Percentiles rank a stretch among this genome's conserved stretches.
These are phyloP conservation scores for Himalopsyche phryganea DNA, from an alignment of 1,140 invertebrate genomes.

Conservation along the genomic window DNA sequence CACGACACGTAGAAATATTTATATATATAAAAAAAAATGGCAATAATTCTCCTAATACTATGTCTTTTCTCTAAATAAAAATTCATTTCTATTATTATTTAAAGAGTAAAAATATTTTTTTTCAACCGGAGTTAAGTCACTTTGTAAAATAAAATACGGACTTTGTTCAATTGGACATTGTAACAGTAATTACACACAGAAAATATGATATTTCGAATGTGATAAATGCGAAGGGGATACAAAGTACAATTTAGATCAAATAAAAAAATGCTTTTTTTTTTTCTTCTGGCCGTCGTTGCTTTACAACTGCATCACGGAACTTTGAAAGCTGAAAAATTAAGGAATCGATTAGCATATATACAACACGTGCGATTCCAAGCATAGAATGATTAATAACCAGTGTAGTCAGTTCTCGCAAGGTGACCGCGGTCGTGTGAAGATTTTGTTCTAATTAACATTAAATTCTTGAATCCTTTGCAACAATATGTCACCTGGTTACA, in stretches of 20 bases:
- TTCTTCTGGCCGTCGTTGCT: conserved; percentile 1
- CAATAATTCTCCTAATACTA: too few relatives aligned
- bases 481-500: neutral
- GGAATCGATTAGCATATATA: neutral
- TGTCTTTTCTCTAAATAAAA: too few relatives aligned
- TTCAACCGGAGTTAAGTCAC: neutral
- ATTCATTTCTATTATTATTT: too few relatives aligned
- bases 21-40: too few relatives aligned
- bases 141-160: neutral
- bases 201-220: neutral
- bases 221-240: neutral
- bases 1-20: too few relatives aligned
- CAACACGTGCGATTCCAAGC: too few relatives aligned
- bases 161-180: neutral
- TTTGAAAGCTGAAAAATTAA: conserved; percentile 26
- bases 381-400: neutral
- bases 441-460: neutral
- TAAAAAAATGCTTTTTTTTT: conserved; percentile 11
- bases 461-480: neutral
- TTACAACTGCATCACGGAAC: conserved; percentile 32
- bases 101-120: too few relatives aligned
- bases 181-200: neutral
- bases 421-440: neutral
- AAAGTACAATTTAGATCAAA: neutral
- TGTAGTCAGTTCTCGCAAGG: neutral